These are phyloP conservation scores for Chlorospingus flavigularis DNA, from an alignment of 2,797 vertebrate genomes.

Conservation along the genomic window DNA sequence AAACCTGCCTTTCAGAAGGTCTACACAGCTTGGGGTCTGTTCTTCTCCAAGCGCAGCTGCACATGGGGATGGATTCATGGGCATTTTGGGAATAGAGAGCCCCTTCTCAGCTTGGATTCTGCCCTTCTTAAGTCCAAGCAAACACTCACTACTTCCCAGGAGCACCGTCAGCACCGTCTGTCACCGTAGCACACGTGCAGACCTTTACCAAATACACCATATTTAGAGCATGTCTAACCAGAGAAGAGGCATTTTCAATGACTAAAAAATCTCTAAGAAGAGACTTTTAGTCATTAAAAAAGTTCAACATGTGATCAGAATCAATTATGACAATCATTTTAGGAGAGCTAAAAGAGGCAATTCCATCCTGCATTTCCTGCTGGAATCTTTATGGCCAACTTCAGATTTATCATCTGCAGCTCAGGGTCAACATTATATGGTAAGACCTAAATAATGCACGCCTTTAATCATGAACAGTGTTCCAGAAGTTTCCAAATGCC, in stretches of 20 bases:
- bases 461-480: neutral
- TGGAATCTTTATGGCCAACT: slow-evolving; percentile 47
- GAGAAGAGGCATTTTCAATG: neutral
- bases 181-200: fast-evolving
- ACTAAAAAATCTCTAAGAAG: neutral
- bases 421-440: slow-evolving; percentile 24
- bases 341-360: slow-evolving; percentile 7
- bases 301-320: slow-evolving; percentile 21
- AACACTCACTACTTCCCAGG: neutral
- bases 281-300: slow-evolving; percentile 34
- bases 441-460: slow-evolving; percentile 27
- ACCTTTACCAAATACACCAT: neutral
- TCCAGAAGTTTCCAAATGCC: slow-evolving; percentile 20
- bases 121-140: slow-evolving; percentile 12
- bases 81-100: neutral
- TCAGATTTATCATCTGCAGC: slow-evolving; percentile 36
- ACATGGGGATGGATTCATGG: neutral
- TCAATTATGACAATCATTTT: slow-evolving; percentile 9
- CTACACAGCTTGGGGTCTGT: neutral
- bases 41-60: neutral
- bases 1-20: neutral
- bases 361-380: slow-evolving; percentile 24
- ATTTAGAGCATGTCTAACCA: slow-evolving; percentile 35
- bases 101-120: neutral
- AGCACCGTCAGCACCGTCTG: neutral